Base-by-base conservation (phyloP, 2,797 vertebrate species). In the Rhinatrema bivittatum region DNA sequence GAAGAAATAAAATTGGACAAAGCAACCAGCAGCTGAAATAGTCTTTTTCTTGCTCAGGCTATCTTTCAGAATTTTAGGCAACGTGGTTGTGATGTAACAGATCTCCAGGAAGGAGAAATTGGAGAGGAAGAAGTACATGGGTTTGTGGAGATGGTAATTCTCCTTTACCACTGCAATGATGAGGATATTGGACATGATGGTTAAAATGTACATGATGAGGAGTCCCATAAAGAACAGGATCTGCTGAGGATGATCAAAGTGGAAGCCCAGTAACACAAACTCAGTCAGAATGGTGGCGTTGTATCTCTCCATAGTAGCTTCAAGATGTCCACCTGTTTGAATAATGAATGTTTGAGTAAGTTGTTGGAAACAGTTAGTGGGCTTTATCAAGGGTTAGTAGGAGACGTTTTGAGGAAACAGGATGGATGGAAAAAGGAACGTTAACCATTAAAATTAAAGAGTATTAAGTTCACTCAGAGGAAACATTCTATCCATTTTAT, bases 51-150 rank as follows among this genome's bases (percentile, higher is more conserved):
- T 22, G 19, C 10, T 45, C 1, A 58, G 22, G 9, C 57, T 27
- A 9, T 50, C 60, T 27, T 25, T 27, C 8, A 68, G 51, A 26
- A 65, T 35, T 42, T 66, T 68, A 23, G 67, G 62, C 12, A 61
- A 42, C 8, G 50, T 59, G 9, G 57, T 51, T 11, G 56, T 56
- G 3, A 63, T 56, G 16, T 57, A 70, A 25, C 62, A 65, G 12
- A 59, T 11, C 9, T 66, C 60, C 21, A 68, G 29, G n/a, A 70
- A 53, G 37, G 67, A 66, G 7, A 66, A 54, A 9, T 64, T 65
- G 22, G 46, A 25, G 17, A 72, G 55, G 32, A 66, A 68, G 32
- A 60, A 62, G 25, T 68, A 70, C 56, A 59, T 64, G 11, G 60
- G 60, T 3, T 47, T 56, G 17, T 64, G 64, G 19, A 68, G 49